A percentile compares a stretch with the other conserved stretches of the same genome.
phyloP scores from a whole-genome alignment of 2,113 vertebrate species.

The Tachycineta bicolor region DNA sequence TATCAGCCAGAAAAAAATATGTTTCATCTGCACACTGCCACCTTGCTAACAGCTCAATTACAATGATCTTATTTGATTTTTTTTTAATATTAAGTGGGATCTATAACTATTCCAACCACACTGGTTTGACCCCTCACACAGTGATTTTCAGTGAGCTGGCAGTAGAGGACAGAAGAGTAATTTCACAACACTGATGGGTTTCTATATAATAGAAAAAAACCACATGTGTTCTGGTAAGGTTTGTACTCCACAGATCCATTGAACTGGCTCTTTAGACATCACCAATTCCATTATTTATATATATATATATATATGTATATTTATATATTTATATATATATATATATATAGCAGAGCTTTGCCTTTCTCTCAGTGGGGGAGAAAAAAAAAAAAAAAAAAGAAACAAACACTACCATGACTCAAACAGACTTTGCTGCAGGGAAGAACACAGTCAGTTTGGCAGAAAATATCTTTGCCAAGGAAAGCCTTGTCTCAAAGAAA shows the following conservation, averaged over 20 bases:
- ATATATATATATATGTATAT: no score
- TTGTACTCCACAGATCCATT: background rate
- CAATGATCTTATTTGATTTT: background rate
- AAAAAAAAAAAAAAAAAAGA: background rate
- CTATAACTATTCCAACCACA: background rate
- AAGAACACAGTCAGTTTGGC: background rate
- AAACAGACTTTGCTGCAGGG: background rate
- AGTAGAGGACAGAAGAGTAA: background rate
- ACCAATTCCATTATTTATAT: background rate
- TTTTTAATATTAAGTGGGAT: background rate
- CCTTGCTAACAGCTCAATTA: background rate
- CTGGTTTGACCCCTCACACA: background rate
- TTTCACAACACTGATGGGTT: fast-evolving
- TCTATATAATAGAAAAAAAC: background rate
- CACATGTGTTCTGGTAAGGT: background rate
- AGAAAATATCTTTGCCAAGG: background rate
- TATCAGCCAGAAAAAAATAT: background rate
- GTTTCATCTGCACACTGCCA: background rate
- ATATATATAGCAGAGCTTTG: background rate
- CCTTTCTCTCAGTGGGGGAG: background rate
- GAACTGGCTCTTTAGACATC: background rate
- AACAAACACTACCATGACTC: background rate
- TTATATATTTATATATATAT: background rate
- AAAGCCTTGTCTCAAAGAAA: background rate
- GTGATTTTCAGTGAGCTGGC: background rate